Evolutionary conservation across 1,140 invertebrate species (phyloP), one percentile per base, ranked within the genome.

Genomic region (Planococcus citri): DNA sequence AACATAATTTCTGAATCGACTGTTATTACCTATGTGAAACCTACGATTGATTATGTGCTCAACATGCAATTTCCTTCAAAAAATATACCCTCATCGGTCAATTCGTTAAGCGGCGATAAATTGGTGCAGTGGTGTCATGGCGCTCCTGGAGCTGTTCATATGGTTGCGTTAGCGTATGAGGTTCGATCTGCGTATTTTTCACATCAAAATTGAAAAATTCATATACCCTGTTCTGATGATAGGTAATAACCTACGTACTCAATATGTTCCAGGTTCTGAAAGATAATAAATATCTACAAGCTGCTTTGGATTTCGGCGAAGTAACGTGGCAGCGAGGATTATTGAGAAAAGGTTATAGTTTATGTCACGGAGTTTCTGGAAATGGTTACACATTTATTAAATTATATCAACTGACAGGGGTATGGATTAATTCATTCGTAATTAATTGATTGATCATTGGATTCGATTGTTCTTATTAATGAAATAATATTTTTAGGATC

Each of bases 121-220:
- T 82, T 96, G 57, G 86, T 97, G 1, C 94, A 97, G 73, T 97
- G 94, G 94, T 97, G 94, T 82, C 94, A 97, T 78, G 95, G 95
- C 17, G 91, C 93, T 22, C 90, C 94, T 60, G 94, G 93, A 20
- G 88, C 91, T 79, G 82, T 92, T 17, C 84, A 88, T 75, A 80
- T 94, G 69, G 88, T 91, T 74, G 77, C 83, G 70, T 77, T 85
- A 74, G 92, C 93, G 41, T 86, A 88, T 76, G 80, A 91, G 82
- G 91, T 93, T 79, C 73, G 33, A 72, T 38, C 72, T 68, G 27
- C 33, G n/a, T 68, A 8, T 4, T n/a, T 4, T 58, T 58, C 17
- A 20, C 17, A 17, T n/a, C n/a, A n/a, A n/a, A n/a, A n/a, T n/a
- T 68, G 9, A 10, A 29, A 12, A 68, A 68, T 20, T 68, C 6